Evolutionary conservation across 2,888 invertebrate genomes (phyloP).

Genomic region (Odontothrips loti): DNA sequence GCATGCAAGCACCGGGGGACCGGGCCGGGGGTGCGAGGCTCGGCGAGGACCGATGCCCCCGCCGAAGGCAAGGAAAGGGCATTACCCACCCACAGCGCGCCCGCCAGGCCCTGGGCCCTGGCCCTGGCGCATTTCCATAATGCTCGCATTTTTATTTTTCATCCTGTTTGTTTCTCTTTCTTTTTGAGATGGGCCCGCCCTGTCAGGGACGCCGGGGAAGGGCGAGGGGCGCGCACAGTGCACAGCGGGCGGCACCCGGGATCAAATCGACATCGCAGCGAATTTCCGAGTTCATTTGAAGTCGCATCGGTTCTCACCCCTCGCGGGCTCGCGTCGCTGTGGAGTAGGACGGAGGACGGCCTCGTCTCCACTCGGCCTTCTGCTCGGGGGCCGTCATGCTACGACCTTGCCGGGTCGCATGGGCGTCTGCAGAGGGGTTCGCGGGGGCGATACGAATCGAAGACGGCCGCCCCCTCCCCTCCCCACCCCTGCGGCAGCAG

Average conservation of each 20-base stretch:
- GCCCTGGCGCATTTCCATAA: not conserved
- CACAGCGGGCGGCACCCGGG: not conserved
- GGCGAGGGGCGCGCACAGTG: not conserved
- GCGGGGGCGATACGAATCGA: no score
- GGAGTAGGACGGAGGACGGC: no score
- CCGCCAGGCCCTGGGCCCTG: not conserved
- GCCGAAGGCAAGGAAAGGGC: not conserved
- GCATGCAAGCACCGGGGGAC: not conserved
- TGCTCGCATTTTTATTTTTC: slow-evolving; percentile 17
- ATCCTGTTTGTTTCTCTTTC: not conserved
- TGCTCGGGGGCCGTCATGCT: no score
- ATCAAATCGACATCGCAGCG: not conserved
- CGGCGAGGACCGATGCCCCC: not conserved
- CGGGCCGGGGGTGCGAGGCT: not conserved
- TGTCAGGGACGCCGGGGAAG: not conserved
- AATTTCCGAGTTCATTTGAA: no score
- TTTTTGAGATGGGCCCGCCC: not conserved
- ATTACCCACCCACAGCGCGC: not conserved
- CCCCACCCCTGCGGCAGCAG: no score
- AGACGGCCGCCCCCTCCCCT: no score
- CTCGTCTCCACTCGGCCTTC: no score
- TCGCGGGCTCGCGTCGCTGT: no score
- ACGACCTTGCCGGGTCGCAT: no score
- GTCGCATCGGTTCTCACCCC: no score
- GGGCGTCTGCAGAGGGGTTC: no score